phyloP scores from a whole-genome alignment of 2,113 vertebrate genomes.

The Oceanites oceanicus region DNA sequence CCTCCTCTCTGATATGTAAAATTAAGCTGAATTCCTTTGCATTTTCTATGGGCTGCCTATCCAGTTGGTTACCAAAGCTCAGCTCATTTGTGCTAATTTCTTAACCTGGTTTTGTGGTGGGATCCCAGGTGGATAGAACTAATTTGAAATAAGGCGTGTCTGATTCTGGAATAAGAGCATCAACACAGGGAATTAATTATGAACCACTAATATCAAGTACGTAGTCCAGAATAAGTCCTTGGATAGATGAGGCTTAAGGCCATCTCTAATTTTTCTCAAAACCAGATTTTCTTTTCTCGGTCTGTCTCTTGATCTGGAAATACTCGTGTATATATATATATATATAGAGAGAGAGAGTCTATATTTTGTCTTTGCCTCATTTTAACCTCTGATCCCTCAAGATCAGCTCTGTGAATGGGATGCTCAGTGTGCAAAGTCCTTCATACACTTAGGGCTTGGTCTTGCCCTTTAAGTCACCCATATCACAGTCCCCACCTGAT shows the following conservation, averaged over 20 bases:
- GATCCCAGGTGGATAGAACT: background rate
- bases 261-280: background rate
- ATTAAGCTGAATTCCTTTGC: background rate
- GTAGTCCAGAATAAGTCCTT: conserved; percentile 1
- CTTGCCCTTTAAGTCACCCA: background rate
- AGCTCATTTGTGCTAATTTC: conserved; percentile 54
- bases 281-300: background rate
- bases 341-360: background rate
- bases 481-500: no score
- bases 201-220: conserved; percentile 15
- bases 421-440: background rate
- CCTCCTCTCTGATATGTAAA: background rate
- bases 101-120: conserved; percentile 47
- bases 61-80: background rate
- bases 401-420: background rate
- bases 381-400: background rate
- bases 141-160: conserved; percentile 24
- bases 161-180: conserved; percentile 57
- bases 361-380: background rate
- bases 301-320: background rate
- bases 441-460: background rate
- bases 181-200: conserved; percentile 53
- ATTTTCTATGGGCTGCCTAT: background rate
- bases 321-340: background rate
- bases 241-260: conserved; percentile 12